Conservation (phyloP, 2,113 vertebrate species). For the Strix aluco region DNA sequence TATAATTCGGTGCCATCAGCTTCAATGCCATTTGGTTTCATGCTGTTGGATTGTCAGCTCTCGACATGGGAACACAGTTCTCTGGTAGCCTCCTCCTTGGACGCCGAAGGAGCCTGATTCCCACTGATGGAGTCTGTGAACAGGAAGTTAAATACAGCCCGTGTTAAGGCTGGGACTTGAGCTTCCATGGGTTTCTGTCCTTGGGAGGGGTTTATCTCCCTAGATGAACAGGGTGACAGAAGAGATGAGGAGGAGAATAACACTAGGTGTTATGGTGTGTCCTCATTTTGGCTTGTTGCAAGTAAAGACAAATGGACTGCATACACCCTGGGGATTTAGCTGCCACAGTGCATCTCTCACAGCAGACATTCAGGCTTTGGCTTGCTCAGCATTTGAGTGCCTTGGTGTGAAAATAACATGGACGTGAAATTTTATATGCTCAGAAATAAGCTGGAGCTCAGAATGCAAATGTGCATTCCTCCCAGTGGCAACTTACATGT, state of each 20-base stretch:
- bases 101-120: neutral
- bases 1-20: neutral
- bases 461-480: neutral
- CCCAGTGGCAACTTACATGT: neutral
- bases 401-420: neutral
- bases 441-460: neutral
- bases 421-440: neutral
- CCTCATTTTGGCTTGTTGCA: neutral
- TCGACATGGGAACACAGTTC: rapidly evolving
- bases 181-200: neutral
- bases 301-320: neutral
- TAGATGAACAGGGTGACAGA: neutral
- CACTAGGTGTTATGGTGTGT: neutral
- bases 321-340: neutral
- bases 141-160: neutral
- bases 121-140: neutral
- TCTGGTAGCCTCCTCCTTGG: neutral
- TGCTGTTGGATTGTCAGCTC: neutral
- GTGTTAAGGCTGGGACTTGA: neutral
- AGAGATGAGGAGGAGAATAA: neutral
- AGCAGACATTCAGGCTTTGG: neutral
- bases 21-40: neutral
- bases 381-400: neutral
- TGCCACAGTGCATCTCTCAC: neutral
- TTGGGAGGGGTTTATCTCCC: neutral